Conservation (phyloP, 2,113 vertebrate genomes). For the Eolophus roseicapilla region DNA sequence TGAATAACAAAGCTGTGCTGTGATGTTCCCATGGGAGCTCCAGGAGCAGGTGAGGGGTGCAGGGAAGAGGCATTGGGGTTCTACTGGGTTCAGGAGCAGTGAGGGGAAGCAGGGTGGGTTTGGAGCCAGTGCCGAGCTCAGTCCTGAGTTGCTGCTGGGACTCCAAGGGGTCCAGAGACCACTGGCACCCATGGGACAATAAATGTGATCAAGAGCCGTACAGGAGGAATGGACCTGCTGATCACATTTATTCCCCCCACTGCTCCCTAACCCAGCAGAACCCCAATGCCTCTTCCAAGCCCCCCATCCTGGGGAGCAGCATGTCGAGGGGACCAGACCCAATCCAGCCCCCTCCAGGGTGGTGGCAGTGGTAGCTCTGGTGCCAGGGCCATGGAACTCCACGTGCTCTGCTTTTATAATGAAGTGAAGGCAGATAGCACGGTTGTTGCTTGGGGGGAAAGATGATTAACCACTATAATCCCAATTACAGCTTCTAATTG, state of each 20-base stretch:
- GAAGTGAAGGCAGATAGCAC: not conserved
- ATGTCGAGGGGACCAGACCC: rapidly evolving
- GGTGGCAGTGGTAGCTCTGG: not conserved
- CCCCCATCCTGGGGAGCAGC: not conserved
- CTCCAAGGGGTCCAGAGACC: too few relatives aligned
- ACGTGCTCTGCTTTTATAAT: rapidly evolving
- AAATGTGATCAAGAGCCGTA: rapidly evolving
- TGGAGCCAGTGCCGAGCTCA: too few relatives aligned
- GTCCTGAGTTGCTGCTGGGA: too few relatives aligned
- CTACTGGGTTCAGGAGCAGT: too few relatives aligned
- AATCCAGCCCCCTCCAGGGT: rapidly evolving
- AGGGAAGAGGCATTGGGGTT: too few relatives aligned
- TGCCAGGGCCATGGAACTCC: not conserved
- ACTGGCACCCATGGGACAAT: rapidly evolving
- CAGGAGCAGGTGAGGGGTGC: too few relatives aligned
- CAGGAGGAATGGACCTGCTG: not conserved
- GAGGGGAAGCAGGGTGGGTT: too few relatives aligned
- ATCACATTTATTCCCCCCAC: not conserved
- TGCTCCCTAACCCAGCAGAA: not conserved
- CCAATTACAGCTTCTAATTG: constrained; percentile 45
- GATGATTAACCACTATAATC: constrained; percentile 16
- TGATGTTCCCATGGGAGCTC: too few relatives aligned
- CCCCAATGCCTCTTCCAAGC: not conserved
- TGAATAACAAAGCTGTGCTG: too few relatives aligned
- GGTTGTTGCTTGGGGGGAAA: not conserved